These are phyloP conservation scores for Zonotrichia leucophrys DNA, from an alignment of 2,113 vertebrate genomes.

Conservation along the genomic window DNA sequence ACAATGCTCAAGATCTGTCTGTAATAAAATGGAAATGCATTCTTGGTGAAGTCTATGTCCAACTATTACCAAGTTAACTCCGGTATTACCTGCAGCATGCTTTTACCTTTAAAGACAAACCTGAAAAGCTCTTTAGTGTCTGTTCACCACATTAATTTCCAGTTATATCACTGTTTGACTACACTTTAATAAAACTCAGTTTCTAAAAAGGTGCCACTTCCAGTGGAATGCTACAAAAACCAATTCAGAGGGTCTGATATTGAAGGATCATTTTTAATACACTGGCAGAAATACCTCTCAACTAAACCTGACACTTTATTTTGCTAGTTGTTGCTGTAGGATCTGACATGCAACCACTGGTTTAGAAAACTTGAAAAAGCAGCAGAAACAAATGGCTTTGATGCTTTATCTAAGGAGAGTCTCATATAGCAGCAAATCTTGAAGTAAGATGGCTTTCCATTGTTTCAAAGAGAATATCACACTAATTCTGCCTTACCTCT, in stretches of 20 bases:
- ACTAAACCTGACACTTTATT: neutral
- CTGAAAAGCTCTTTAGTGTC: neutral
- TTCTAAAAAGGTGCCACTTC: neutral
- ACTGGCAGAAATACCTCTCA: neutral
- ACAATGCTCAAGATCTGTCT: neutral
- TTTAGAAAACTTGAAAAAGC: neutral
- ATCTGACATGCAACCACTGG: neutral
- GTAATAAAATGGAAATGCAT: neutral
- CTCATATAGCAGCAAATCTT: neutral
- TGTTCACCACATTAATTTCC: neutral
- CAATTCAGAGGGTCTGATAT: neutral
- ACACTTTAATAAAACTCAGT: neutral
- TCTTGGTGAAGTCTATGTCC: neutral
- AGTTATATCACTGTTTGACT: neutral
- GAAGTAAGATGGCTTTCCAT: neutral
- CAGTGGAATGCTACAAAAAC: neutral
- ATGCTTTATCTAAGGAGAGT: neutral
- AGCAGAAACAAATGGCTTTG: neutral
- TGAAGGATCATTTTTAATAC: neutral
- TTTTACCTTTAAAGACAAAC: neutral
- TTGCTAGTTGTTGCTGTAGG: neutral
- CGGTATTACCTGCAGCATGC: neutral
- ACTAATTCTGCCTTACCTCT: slow-evolving; percentile 73
- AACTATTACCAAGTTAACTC: neutral
- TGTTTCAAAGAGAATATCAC: neutral